These are phyloP conservation scores for Smittia sp. DNA, from an alignment of 2,888 invertebrate species.

Conservation along the genomic window DNA sequence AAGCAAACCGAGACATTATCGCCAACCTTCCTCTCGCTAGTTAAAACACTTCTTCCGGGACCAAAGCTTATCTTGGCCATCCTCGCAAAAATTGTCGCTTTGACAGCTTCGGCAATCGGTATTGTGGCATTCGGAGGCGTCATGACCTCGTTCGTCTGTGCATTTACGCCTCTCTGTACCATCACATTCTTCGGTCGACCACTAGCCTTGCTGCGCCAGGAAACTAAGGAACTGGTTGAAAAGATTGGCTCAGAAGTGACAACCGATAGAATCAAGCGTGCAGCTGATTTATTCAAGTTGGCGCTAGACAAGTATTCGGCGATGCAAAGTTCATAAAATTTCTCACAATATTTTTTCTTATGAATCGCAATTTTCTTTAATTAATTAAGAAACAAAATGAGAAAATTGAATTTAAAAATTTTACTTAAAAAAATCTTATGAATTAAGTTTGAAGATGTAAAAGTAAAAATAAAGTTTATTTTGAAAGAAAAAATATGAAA, in stretches of 20 bases:
- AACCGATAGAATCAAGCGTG: constrained; percentile 57
- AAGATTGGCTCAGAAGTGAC: constrained; percentile 52
- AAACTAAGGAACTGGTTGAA: constrained; percentile 31
- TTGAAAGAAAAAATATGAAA: too few relatives aligned
- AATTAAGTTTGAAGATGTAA: too few relatives aligned
- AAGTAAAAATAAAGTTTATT: too few relatives aligned
- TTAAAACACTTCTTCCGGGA: constrained; percentile 23
- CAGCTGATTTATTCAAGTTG: constrained; percentile 56
- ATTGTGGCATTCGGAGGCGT: constrained; percentile 57
- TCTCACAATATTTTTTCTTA: background rate
- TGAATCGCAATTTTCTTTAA: too few relatives aligned
- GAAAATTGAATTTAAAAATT: too few relatives aligned
- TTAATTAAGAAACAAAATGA: too few relatives aligned
- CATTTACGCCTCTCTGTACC: constrained; percentile 59
- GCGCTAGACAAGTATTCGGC: constrained; percentile 58
- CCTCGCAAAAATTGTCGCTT: constrained; percentile 53
- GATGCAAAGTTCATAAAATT: constrained; percentile 46
- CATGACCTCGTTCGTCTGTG: constrained; percentile 58
- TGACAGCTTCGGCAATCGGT: constrained; percentile 53
- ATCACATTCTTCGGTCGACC: constrained; percentile 49
- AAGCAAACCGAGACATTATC: background rate
- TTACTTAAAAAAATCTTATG: too few relatives aligned
- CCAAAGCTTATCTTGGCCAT: constrained; percentile 48
- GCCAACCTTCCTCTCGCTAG: background rate
- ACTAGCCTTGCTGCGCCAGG: background rate